Base-by-base conservation (phyloP, 2,888 invertebrate species). In the Orchesellides sinensis region DNA sequence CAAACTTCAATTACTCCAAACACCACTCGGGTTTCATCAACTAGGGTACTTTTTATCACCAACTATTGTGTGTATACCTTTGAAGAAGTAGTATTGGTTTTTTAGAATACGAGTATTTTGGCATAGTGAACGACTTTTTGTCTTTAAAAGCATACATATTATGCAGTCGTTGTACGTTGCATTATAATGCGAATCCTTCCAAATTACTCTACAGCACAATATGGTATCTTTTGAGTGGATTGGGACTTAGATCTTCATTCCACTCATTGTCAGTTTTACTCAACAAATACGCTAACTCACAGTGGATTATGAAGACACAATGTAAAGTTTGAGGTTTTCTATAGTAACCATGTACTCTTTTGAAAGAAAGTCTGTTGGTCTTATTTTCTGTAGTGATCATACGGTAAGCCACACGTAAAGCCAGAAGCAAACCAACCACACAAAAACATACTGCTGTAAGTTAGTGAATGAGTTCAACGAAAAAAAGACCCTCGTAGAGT, bases 1-100 rank as follows among this genome's bases (percentile, higher is more conserved):
- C 19, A 77, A n/a, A 83, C 82, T 85, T 85, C 85, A 85, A 85
- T 85, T 85, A 84, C 82, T 73, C 56, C 61, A 72, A 45, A 56
- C 19, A 27, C 59, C 32, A 49, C 21, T 49, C 75, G 23, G 61
- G 45, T 54, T 52, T 49, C 21, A 47, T 23, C 61, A 27, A 23
- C 10, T 14, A 61, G 35, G 63, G 52, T 52, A 74, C 74, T 74
- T 68, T 68, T 63, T 63, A 63, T 63, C 63, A 21, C 74, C 14
- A 17, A 56, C 2, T 52, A 52, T 14, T 47, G 63, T 5, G 49
- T 35, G 10, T n/a, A 29, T 25, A 40, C 14, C 21, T 23, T 40
- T 8, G n/a, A n/a, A n/a, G n/a, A n/a, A 2, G 10, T 17, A 23
- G 14, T 70, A 19, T 54, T 23, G n/a, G 35, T 19, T 70, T 12